These are phyloP conservation scores for Hippoglossus stenolepis DNA, from an alignment of 2,113 vertebrate genomes.

Conservation along the genomic window DNA sequence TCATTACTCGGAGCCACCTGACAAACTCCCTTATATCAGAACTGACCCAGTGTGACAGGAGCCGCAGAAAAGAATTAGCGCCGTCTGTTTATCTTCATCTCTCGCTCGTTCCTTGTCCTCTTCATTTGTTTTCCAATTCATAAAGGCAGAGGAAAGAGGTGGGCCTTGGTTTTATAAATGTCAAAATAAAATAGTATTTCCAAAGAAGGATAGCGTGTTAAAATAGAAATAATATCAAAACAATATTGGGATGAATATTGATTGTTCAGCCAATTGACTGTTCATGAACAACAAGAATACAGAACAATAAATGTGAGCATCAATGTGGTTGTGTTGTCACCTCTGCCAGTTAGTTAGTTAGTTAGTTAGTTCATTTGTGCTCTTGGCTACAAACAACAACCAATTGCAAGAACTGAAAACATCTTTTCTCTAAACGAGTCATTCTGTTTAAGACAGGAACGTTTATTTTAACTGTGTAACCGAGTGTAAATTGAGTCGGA, in stretches of 20 bases:
- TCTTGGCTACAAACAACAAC: too few species aligned
- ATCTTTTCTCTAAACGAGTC: too few species aligned
- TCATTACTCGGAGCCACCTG: constrained; percentile 58
- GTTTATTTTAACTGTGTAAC: too few species aligned
- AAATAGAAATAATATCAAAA: constrained; percentile 11
- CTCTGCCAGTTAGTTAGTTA: too few species aligned
- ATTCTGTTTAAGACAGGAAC: too few species aligned
- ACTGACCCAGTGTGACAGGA: constrained; percentile 57
- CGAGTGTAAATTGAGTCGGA: too few species aligned
- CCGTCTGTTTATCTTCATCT: constrained; percentile 36
- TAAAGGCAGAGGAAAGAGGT: neutral
- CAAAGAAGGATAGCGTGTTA: neutral
- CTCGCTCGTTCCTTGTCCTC: constrained; percentile 29
- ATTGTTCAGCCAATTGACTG: too few species aligned
- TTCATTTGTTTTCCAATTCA: constrained; percentile 48
- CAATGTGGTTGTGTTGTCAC: too few species aligned
- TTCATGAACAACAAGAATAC: too few species aligned
- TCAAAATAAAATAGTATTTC: constrained; percentile 6
- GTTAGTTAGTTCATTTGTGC: too few species aligned
- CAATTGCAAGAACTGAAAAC: too few species aligned
- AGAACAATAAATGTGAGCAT: too few species aligned
- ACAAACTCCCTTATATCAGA: constrained; percentile 50
- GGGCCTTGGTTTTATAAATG: neutral
- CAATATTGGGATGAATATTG: neutral
- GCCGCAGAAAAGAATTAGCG: constrained; percentile 47